phyloP scores from a whole-genome alignment of 2,888 invertebrate genomes.

The Aricia artaxerxes region DNA sequence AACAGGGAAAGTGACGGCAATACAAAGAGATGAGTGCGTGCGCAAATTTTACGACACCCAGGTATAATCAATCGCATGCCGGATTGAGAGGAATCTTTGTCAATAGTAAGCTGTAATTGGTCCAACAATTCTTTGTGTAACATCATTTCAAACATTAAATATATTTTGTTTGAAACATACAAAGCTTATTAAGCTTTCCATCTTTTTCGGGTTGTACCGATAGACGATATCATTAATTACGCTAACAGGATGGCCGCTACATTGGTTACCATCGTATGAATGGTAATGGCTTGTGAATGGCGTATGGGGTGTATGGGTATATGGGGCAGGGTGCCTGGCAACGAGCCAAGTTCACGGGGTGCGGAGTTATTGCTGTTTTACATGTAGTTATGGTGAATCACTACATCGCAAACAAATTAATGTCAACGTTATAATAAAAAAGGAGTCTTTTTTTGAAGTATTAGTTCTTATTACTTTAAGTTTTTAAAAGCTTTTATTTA shows the following conservation, averaged over 20 bases:
- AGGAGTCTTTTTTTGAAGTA: neutral
- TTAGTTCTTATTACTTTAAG: too few species aligned
- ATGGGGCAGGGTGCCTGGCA: neutral
- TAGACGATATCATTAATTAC: neutral
- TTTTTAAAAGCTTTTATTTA: too few species aligned
- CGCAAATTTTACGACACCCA: neutral
- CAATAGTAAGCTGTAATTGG: too few species aligned
- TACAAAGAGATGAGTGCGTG: neutral
- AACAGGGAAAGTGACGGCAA: too few species aligned
- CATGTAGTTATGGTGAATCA: neutral
- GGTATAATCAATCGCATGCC: neutral
- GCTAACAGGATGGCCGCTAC: neutral
- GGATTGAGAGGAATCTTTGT: too few species aligned
- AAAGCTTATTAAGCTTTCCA: neutral
- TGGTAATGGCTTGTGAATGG: conserved; percentile 12
- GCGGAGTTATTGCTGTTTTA: neutral
- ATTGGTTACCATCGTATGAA: conserved; percentile 12
- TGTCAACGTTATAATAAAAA: neutral
- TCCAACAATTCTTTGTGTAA: neutral
- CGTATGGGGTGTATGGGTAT: neutral
- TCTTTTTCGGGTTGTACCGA: neutral
- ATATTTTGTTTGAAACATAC: too few species aligned
- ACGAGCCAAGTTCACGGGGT: neutral
- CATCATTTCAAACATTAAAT: neutral
- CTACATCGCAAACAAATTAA: neutral